phyloP scores from a whole-genome alignment of 2,797 vertebrate species.

The Chelidonichthys spinosus region DNA sequence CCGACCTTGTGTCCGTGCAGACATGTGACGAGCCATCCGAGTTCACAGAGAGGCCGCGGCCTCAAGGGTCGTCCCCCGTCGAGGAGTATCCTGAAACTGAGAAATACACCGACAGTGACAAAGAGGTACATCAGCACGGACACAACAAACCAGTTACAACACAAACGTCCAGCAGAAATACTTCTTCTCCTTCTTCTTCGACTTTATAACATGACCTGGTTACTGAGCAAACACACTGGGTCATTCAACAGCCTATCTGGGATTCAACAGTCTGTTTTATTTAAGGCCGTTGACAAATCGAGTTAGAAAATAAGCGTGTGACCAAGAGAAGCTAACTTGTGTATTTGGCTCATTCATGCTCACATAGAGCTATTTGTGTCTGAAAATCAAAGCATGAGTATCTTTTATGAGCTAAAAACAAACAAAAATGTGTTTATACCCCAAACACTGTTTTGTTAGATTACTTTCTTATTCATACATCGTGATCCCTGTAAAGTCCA shows the following conservation, averaged over 20 bases:
- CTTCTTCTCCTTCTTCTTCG: too few species aligned
- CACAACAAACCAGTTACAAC: not conserved
- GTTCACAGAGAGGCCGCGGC: constrained; percentile 90
- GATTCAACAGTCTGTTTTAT: not conserved
- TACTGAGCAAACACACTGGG: constrained; percentile 7
- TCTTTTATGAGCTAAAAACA: not conserved
- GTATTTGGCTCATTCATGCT: not conserved
- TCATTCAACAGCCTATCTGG: not conserved
- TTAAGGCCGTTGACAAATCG: constrained; percentile 9
- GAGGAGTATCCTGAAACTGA: constrained; percentile 89
- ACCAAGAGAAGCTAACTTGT: constrained; percentile 2
- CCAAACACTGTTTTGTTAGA: not conserved
- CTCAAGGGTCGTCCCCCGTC: constrained; percentile 97
- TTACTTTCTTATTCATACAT: not conserved
- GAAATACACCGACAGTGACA: constrained; percentile 78
- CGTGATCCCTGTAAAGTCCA: not conserved
- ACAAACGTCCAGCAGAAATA: not conserved
- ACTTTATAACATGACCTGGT: not conserved
- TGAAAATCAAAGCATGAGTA: not conserved
- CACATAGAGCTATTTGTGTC: not conserved
- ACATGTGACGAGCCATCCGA: constrained; percentile 86
- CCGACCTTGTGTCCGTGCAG: constrained; percentile 74
- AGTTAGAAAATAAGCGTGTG: constrained; percentile 34
- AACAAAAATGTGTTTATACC: too few species aligned
- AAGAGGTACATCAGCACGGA: constrained; percentile 80